Percentiles rank a stretch among this genome's conserved stretches.
These are phyloP conservation scores for Aegithalos caudatus DNA, from an alignment of 2,113 vertebrate genomes.

Conservation along the genomic window DNA sequence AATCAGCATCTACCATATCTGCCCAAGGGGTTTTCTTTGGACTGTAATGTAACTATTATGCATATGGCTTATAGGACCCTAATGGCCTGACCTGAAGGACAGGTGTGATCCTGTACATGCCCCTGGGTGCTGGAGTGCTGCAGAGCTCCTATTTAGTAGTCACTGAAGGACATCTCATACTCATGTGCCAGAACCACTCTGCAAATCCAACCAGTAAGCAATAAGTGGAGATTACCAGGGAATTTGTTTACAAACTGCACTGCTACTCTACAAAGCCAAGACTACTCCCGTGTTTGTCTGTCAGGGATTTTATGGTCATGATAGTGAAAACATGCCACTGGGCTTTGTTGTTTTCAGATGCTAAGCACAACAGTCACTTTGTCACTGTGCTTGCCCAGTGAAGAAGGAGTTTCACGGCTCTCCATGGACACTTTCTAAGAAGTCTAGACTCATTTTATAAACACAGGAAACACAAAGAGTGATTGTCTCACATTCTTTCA, in stretches of 20 bases:
- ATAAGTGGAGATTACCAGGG: background rate
- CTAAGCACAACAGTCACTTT: background rate
- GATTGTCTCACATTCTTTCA: background rate
- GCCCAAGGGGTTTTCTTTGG: background rate
- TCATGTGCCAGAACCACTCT: background rate
- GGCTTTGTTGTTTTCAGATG: background rate
- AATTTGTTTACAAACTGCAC: background rate
- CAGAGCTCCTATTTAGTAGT: background rate
- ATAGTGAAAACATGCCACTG: background rate
- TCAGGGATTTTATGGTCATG: background rate
- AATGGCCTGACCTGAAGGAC: background rate
- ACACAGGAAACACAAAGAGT: background rate
- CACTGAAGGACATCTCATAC: background rate
- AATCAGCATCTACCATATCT: background rate
- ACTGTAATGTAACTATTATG: background rate
- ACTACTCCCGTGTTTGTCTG: background rate
- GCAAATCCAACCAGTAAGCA: background rate
- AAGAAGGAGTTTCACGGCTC: background rate
- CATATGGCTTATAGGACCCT: background rate
- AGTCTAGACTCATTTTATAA: background rate
- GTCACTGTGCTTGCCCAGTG: background rate
- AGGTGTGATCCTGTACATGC: accelerated
- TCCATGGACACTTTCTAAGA: background rate
- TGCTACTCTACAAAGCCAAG: background rate
- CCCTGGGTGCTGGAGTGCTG: background rate